A percentile compares a stretch with the other conserved stretches of the same genome.
phyloP scores from a whole-genome alignment of 1,140 invertebrate species.

The Drosophila nannoptera region DNA sequence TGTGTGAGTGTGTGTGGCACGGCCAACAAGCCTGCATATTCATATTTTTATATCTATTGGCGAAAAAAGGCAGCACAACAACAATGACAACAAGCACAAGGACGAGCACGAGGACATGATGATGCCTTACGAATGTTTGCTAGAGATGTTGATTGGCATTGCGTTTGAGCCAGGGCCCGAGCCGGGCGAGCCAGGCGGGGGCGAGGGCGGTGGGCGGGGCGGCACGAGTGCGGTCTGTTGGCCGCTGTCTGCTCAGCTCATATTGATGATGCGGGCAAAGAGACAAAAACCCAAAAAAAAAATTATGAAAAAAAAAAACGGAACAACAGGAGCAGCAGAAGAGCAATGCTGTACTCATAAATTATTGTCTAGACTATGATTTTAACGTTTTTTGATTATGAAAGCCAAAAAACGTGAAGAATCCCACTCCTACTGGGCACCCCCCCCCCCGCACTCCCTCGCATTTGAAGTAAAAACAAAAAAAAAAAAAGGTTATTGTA shows the following conservation, averaged over 20 bases:
- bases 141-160: slow-evolving; percentile 77
- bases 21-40: slow-evolving; percentile 26
- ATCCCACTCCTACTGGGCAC: slow-evolving; percentile 5
- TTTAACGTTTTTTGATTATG: slow-evolving; percentile 79
- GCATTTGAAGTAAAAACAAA: background rate
- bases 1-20: background rate
- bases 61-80: slow-evolving; percentile 24
- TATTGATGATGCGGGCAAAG: slow-evolving; percentile 52
- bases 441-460: no score
- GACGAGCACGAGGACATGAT: slow-evolving; percentile 24
- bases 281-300: slow-evolving; percentile 38
- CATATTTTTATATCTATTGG: slow-evolving; percentile 63
- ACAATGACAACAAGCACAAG: slow-evolving; percentile 48
- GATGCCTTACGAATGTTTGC: slow-evolving; percentile 73
- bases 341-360: slow-evolving; percentile 68
- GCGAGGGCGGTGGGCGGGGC: slow-evolving; percentile 4
- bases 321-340: slow-evolving; percentile 29
- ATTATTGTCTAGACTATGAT: slow-evolving; percentile 79
- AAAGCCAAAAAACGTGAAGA: slow-evolving; percentile 60
- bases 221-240: slow-evolving; percentile 27
- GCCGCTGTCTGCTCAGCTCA: slow-evolving; percentile 26
- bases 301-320: slow-evolving; percentile 17
- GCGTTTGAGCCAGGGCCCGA: slow-evolving; percentile 25
- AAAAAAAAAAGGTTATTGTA: slow-evolving; percentile 22
- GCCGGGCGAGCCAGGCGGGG: background rate